phyloP scores from a whole-genome alignment of 2,888 invertebrate species.

The Rhorus exstirpatorius region DNA sequence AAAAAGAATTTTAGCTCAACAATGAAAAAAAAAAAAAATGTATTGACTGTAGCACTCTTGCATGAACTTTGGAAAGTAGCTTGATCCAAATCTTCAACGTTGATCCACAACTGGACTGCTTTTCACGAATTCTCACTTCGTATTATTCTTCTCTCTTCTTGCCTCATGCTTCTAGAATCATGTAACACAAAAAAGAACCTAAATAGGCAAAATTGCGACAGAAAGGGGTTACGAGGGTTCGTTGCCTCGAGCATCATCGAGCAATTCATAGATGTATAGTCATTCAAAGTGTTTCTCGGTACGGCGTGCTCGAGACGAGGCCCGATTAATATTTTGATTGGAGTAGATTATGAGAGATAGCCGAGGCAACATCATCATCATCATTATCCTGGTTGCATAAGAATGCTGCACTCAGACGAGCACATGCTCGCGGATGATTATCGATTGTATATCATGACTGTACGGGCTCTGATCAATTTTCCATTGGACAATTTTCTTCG shows the following conservation, averaged over 20 bases:
- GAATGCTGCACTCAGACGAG: slow-evolving; percentile 1
- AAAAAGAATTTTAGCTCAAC: background rate
- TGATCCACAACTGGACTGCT: background rate
- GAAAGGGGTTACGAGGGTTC: slow-evolving; percentile 36
- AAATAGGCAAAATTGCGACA: background rate
- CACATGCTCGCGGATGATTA: slow-evolving; percentile 51
- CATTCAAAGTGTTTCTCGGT: slow-evolving; percentile 35
- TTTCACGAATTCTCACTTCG: background rate
- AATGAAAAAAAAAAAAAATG: background rate
- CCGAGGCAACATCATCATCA: slow-evolving; percentile 27
- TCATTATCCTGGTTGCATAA: slow-evolving; percentile 23
- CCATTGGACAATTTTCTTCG: slow-evolving; percentile 57
- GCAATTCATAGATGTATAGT: slow-evolving; percentile 44
- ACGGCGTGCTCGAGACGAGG: slow-evolving; percentile 10
- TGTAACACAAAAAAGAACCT: background rate
- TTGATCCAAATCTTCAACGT: background rate
- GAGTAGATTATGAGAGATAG: slow-evolving; percentile 44
- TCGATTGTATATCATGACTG: slow-evolving; percentile 66
- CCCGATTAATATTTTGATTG: slow-evolving; percentile 57
- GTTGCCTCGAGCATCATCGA: slow-evolving; percentile 29
- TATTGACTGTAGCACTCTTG: background rate
- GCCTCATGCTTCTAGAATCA: too few relatives aligned
- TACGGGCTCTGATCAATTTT: slow-evolving; percentile 55
- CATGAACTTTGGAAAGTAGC: slow-evolving; percentile 13
- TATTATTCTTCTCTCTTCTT: background rate